Conservation (phyloP, 2,888 invertebrate species). For the Rotaria magnacalcarata region DNA sequence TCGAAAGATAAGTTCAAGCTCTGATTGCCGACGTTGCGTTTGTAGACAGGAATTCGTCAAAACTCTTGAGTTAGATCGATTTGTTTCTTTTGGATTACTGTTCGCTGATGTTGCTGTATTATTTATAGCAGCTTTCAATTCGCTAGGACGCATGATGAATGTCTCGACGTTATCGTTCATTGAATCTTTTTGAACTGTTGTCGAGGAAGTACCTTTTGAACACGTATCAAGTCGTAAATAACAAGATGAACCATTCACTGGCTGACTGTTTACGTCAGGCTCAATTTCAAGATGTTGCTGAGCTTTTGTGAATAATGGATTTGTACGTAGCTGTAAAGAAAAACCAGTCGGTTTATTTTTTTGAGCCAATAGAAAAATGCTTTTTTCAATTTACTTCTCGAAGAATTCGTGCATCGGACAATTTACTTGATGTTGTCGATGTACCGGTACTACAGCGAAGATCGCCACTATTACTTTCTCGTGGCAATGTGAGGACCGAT, state of each 20-base stretch:
- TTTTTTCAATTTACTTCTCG: not conserved
- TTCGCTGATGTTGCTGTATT: not conserved
- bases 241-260: not conserved
- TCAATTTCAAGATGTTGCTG: conserved; percentile 25
- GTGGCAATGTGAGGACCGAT: not conserved
- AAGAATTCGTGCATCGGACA: conserved; percentile 22
- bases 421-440: conserved; percentile 29
- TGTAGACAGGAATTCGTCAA: not conserved
- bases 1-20: conserved; percentile 17
- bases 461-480: not conserved
- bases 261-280: not conserved
- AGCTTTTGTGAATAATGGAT: conserved; percentile 23
- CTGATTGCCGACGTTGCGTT: conserved; percentile 12
- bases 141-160: not conserved
- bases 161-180: not conserved
- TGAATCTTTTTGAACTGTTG: not conserved
- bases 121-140: not conserved
- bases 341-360: not conserved
- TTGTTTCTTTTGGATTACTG: not conserved
- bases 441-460: not conserved
- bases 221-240: not conserved
- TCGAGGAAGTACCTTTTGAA: not conserved
- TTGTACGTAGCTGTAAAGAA: not conserved
- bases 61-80: not conserved
- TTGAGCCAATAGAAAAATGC: too few species aligned